Conservation (phyloP, 2,113 vertebrate genomes). For the Martes martes region DNA sequence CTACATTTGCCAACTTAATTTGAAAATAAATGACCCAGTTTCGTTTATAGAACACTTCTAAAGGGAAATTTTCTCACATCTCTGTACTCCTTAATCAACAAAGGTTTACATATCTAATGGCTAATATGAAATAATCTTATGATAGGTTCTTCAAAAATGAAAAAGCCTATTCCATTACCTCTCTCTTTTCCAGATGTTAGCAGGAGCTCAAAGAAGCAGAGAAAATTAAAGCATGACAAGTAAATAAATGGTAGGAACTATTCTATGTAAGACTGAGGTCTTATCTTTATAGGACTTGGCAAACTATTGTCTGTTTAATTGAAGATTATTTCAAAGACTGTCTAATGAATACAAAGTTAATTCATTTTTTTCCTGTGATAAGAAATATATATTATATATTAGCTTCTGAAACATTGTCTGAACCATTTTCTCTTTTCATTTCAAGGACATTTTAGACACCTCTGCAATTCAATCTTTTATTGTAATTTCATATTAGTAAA, state of each 20-base stretch:
- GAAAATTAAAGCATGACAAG: constrained; percentile 47
- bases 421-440: constrained; percentile 65
- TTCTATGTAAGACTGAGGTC: constrained; percentile 64
- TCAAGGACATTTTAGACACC: constrained; percentile 77
- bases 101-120: not conserved
- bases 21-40: not conserved
- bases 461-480: constrained; percentile 69
- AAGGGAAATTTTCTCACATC: not conserved
- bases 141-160: constrained; percentile 21
- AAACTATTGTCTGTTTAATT: constrained; percentile 72
- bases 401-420: constrained; percentile 61
- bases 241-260: constrained; percentile 38
- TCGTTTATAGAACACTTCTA: not conserved
- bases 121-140: constrained; percentile 14
- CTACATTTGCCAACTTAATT: not conserved
- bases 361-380: constrained; percentile 68
- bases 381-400: constrained; percentile 56
- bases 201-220: constrained; percentile 21
- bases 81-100: not conserved
- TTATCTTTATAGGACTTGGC: constrained; percentile 52
- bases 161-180: not conserved
- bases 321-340: constrained; percentile 75
- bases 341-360: constrained; percentile 73
- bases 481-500: constrained; percentile 74
- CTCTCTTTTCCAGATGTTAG: constrained; percentile 10